Conservation (phyloP, 1,140 invertebrate species). For the Philaenus spumarius region DNA sequence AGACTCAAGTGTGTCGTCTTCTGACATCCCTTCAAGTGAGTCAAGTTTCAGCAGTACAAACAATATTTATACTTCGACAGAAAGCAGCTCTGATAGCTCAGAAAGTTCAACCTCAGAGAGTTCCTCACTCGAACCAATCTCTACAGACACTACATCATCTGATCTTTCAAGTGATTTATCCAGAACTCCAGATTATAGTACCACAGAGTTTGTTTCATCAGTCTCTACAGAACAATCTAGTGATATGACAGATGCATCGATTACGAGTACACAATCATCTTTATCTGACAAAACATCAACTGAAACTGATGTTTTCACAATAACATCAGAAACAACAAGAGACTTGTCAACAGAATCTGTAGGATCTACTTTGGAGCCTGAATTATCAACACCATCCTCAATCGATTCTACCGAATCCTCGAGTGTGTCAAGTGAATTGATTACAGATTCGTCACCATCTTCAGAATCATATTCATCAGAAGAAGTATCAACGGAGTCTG, state of each 20-base stretch:
- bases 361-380: slow-evolving; percentile 25
- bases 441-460: slow-evolving; percentile 9
- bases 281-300: slow-evolving; percentile 23
- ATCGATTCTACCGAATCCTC: slow-evolving; percentile 28
- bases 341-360: neutral
- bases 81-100: too few relatives aligned
- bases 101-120: neutral
- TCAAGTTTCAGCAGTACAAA: neutral
- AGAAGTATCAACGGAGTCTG: slow-evolving; percentile 16
- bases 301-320: neutral
- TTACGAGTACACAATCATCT: slow-evolving; percentile 1
- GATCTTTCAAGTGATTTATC: neutral
- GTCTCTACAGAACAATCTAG: neutral
- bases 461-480: slow-evolving; percentile 15
- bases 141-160: neutral
- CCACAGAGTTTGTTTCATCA: neutral
- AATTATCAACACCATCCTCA: slow-evolving; percentile 25
- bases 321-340: slow-evolving; percentile 2
- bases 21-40: neutral
- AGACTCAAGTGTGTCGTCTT: neutral
- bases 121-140: neutral
- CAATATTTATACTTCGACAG: too few relatives aligned
- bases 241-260: neutral
- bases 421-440: slow-evolving; percentile 22
- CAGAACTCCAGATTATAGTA: neutral